phyloP scores from a whole-genome alignment of 2,888 invertebrate species.

The Lottia scabra region DNA sequence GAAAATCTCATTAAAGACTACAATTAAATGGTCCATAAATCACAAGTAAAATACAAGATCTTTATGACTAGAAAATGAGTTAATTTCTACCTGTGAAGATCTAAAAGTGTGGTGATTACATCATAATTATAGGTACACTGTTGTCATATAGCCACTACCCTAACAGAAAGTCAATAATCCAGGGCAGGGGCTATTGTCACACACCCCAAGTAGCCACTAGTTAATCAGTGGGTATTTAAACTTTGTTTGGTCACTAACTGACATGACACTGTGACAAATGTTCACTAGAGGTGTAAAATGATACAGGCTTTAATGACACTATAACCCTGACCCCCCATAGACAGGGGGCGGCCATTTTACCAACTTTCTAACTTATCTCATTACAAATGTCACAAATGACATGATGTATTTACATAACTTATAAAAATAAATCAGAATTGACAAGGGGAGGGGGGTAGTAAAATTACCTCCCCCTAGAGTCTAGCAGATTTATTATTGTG shows the following conservation, averaged over 20 bases:
- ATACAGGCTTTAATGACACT: not conserved
- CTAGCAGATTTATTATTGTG: no score
- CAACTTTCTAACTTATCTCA: not conserved
- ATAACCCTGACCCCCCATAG: not conserved
- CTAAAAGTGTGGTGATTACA: no score
- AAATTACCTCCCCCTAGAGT: not conserved
- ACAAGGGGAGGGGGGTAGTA: not conserved
- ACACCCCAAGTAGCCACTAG: not conserved
- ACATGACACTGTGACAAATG: slow-evolving; percentile 3
- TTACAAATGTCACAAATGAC: not conserved
- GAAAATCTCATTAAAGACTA: no score
- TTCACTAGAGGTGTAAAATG: not conserved
- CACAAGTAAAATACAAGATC: no score
- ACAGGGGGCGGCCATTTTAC: not conserved
- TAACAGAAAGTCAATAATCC: no score
- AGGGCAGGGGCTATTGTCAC: no score
- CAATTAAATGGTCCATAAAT: no score
- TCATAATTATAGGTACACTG: no score
- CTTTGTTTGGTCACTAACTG: not conserved
- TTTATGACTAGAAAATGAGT: no score
- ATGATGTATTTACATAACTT: not conserved
- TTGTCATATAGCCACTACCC: no score
- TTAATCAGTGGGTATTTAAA: not conserved
- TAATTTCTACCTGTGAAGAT: no score
- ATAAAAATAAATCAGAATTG: not conserved